phyloP scores from a whole-genome alignment of 1,140 invertebrate species.

The Drosophila navojoa region DNA sequence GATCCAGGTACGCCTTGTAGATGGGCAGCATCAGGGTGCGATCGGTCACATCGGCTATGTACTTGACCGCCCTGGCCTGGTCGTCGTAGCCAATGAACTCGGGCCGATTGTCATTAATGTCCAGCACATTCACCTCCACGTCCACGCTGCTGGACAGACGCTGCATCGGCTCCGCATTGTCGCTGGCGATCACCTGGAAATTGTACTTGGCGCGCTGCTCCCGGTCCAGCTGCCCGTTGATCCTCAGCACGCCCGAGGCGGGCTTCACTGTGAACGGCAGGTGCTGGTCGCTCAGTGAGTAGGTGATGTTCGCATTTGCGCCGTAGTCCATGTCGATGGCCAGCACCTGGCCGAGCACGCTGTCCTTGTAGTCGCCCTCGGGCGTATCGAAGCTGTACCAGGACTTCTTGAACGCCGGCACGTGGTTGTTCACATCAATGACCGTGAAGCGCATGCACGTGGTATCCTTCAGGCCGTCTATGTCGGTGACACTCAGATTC shows the following conservation, averaged over 20 bases:
- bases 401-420: conserved; percentile 91
- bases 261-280: conserved; percentile 90
- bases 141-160: conserved; percentile 89
- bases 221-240: conserved; percentile 91
- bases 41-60: conserved; percentile 66
- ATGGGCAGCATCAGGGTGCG: conserved; percentile 85
- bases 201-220: conserved; percentile 89
- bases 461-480: conserved; percentile 88
- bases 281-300: conserved; percentile 87
- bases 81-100: conserved; percentile 90
- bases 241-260: conserved; percentile 89
- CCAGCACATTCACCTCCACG: conserved; percentile 91
- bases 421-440: conserved; percentile 93
- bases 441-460: conserved; percentile 88
- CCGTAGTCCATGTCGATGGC: conserved; percentile 91
- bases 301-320: conserved; percentile 90
- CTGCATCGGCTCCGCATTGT: conserved; percentile 87
- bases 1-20: conserved; percentile 88
- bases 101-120: conserved; percentile 91
- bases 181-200: conserved; percentile 90
- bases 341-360: conserved; percentile 89
- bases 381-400: conserved; percentile 93
- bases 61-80: conserved; percentile 71
- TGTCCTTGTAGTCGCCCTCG: conserved; percentile 90
- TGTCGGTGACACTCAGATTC: conserved; percentile 91